These are phyloP conservation scores for Enteromius fasciolatus DNA, from an alignment of 2,797 vertebrate genomes.

Conservation along the genomic window DNA sequence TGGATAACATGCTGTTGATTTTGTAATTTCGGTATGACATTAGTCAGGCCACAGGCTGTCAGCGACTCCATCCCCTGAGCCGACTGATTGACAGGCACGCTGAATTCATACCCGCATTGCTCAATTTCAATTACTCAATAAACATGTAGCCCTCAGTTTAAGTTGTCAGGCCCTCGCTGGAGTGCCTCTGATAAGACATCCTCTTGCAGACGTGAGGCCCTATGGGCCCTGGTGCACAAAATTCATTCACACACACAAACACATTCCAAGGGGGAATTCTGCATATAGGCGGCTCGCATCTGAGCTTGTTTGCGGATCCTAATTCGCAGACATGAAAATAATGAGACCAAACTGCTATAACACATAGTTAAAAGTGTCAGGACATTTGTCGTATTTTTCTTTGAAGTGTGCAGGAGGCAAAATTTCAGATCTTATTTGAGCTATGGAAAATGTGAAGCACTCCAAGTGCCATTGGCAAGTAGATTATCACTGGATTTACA, in stretches of 20 bases:
- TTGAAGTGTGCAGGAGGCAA: constrained; percentile 5
- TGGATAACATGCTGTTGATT: constrained; percentile 64
- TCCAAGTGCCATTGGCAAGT: not conserved
- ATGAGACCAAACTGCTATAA: constrained; percentile 26
- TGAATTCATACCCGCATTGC: constrained; percentile 58
- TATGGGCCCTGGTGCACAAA: constrained; percentile 45
- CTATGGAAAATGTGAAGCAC: constrained; percentile 2
- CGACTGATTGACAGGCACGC: constrained; percentile 59
- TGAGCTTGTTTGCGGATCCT: constrained; percentile 14
- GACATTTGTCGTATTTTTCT: constrained; percentile 29
- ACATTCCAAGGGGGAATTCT: constrained; percentile 23
- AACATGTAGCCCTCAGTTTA: constrained; percentile 63
- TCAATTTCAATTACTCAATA: constrained; percentile 66
- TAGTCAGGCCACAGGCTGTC: constrained; percentile 56
- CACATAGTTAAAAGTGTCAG: constrained; percentile 23
- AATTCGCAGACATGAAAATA: constrained; percentile 8
- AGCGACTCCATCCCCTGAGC: constrained; percentile 52
- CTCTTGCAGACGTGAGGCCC: constrained; percentile 44
- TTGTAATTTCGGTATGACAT: constrained; percentile 62
- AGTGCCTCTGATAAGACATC: constrained; percentile 57
- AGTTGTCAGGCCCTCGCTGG: constrained; percentile 49
- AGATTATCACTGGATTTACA: constrained; percentile 62
- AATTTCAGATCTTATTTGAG: not conserved
- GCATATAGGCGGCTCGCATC: not conserved
- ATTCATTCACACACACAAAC: constrained; percentile 30